Evolutionary conservation across 2,888 invertebrate genomes (phyloP), one percentile per base, ranked within the genome.

Genomic region (Serripes groenlandicus): DNA sequence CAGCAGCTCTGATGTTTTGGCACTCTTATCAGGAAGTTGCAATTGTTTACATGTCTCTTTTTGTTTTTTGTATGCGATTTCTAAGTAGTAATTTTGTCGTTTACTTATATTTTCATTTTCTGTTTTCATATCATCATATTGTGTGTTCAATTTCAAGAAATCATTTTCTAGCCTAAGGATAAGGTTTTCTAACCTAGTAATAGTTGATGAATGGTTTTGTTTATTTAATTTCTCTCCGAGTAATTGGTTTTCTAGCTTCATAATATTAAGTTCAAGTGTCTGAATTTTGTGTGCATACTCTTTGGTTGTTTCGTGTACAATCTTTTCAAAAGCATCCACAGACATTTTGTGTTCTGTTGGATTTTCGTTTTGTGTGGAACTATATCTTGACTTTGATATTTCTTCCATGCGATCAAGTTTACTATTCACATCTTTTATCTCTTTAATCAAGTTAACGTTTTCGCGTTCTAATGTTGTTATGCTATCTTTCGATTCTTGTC

Each of bases 151-250:
- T 78, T 87, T 89, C 64, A 92, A 66, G 7, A 94, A 80, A 42
- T 92, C 91, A 74, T 92, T 93, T 84, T 93, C 93, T 9, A 94
- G 74, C 66, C 80, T 89, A 1, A 93, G 81, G 35, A 93, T 90
- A 52, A 91, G 90, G 76, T 92, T 92, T 84, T 93, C 94, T 30
- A 93, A 79, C 32, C 86, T 85, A 11, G 88, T 82, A 18, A 92
- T 87, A 0, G 90, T 85, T 21, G 81, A 85, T 5, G 91, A 80
- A 54, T 92, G 90, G 60, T 91, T 90, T 73, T 90, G 91, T 78
- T 92, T 90, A 28, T 90, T 81, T 21, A 92, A 35, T 37, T 85
- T 89, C 75, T 91, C 91, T 9, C 74, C 70, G 64, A 93, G 82
- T 9, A 93, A 49, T 66, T 90, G 86, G 71, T 94, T 94, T 88